Percentiles rank a stretch among this genome's conserved stretches.
These are phyloP conservation scores for Oceanodroma leucorhoa DNA, from an alignment of 2,797 vertebrate species.

Conservation along the genomic window DNA sequence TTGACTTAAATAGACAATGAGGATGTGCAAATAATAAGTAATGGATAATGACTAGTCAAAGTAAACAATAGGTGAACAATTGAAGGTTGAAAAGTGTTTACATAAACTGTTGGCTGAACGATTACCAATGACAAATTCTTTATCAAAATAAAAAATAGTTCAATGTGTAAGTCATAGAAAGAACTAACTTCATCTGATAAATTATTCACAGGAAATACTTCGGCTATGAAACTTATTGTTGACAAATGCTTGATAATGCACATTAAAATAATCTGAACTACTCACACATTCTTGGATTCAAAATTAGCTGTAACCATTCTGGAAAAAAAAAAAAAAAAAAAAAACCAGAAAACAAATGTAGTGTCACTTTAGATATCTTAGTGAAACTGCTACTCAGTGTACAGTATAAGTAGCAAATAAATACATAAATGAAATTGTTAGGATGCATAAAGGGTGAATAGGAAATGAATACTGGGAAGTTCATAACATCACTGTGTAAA, in stretches of 20 bases:
- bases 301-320: neutral
- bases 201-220: neutral
- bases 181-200: neutral
- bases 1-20: neutral
- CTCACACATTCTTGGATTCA: neutral
- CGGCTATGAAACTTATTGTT: neutral
- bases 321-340: neutral
- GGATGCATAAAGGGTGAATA: neutral
- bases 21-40: neutral
- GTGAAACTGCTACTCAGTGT: neutral
- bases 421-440: neutral
- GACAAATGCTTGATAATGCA: neutral
- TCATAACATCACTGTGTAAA: neutral
- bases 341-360: neutral
- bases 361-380: neutral
- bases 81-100: neutral
- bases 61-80: neutral
- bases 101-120: neutral
- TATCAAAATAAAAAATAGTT: neutral
- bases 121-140: neutral
- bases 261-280: neutral
- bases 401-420: neutral
- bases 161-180: neutral
- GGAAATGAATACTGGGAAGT: neutral
- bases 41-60: neutral